phyloP scores from a whole-genome alignment of 2,113 vertebrate species.

The Psilopsiagon aurifrons region DNA sequence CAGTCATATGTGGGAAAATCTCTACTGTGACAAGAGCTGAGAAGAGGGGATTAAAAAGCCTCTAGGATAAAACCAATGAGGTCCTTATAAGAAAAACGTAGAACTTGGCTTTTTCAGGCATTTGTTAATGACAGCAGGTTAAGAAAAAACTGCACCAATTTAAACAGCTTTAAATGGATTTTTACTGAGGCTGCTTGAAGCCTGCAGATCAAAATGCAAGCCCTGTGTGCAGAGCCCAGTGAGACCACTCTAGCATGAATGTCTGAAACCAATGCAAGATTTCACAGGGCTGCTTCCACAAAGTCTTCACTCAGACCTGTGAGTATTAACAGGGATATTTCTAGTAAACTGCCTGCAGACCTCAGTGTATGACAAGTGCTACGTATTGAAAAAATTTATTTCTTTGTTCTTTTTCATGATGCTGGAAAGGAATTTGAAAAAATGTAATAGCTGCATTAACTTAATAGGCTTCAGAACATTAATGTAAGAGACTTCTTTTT shows the following conservation, averaged over 20 bases:
- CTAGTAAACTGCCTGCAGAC: neutral
- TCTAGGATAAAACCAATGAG: neutral
- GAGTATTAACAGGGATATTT: neutral
- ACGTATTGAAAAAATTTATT: neutral
- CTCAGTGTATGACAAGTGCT: neutral
- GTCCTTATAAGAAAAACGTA: neutral
- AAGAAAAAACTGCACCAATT: neutral
- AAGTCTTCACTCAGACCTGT: neutral
- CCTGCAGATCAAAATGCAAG: neutral
- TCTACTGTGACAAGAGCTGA: neutral
- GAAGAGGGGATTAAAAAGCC: neutral
- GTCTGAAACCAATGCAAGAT: neutral
- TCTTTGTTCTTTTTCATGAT: neutral
- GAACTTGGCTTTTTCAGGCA: neutral
- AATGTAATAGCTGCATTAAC: neutral
- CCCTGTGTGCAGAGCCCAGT: neutral
- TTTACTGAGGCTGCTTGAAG: neutral
- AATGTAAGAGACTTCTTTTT: neutral
- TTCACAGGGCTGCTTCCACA: neutral
- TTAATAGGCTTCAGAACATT: neutral
- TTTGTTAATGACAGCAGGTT: neutral
- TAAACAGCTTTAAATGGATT: neutral
- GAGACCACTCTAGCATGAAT: neutral
- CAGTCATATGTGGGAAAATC: neutral
- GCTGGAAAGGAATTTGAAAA: neutral